phyloP scores from a whole-genome alignment of 2,888 invertebrate genomes.

The Drosophila mimetica region DNA sequence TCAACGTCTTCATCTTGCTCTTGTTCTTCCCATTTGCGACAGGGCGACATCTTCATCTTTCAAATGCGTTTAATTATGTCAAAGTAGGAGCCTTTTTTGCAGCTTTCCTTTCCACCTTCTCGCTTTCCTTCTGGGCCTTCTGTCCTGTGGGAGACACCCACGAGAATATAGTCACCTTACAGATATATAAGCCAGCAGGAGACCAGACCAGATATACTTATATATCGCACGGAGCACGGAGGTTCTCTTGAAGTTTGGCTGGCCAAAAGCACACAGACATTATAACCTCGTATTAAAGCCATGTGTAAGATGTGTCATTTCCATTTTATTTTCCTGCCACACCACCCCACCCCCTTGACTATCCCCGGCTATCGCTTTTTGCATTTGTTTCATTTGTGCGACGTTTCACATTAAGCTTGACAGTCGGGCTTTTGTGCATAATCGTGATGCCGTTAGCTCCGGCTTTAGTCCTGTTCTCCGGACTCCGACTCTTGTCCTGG shows the following conservation, averaged over 20 bases:
- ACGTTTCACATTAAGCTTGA: constrained; percentile 65
- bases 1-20: constrained; percentile 50
- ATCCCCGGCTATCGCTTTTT: constrained; percentile 25
- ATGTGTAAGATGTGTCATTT: constrained; percentile 37
- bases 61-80: constrained; percentile 78
- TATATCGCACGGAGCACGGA: background rate
- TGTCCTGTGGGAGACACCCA: constrained; percentile 16
- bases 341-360: background rate
- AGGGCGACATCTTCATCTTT: constrained; percentile 58
- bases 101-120: constrained; percentile 9
- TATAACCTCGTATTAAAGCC: constrained; percentile 24
- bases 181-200: constrained; percentile 5
- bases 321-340: constrained; percentile 19
- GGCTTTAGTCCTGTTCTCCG: constrained; percentile 37
- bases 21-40: constrained; percentile 34
- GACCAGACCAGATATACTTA: constrained; percentile 11
- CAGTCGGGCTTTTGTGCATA: constrained; percentile 66
- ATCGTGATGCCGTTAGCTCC: constrained; percentile 70
- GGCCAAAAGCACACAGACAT: constrained; percentile 6
- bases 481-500: constrained; percentile 16
- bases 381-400: constrained; percentile 67
- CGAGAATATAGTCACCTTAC: constrained; percentile 3
- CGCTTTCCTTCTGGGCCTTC: background rate
- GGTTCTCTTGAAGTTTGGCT: constrained; percentile 18
- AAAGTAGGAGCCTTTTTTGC: constrained; percentile 63